Evolutionary conservation across 2,888 invertebrate species (phyloP).

Genomic region (Platerodrilus igneus): DNA sequence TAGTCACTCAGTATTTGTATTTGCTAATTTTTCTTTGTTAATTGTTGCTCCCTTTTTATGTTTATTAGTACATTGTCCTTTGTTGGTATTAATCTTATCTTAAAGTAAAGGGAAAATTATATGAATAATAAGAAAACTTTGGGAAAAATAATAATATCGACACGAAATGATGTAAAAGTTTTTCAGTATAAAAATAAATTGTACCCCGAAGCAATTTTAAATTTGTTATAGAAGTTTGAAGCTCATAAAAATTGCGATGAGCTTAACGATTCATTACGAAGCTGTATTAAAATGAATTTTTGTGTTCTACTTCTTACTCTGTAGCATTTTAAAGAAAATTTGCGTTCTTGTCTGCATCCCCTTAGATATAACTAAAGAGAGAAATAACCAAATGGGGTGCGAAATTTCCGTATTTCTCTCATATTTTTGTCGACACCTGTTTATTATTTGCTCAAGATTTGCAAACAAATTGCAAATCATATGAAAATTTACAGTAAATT

Average conservation of each 20-base stretch:
- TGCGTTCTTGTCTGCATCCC: neutral
- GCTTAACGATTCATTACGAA: slow-evolving; percentile 25
- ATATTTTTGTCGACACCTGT: slow-evolving; percentile 22
- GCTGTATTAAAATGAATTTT: slow-evolving; percentile 22
- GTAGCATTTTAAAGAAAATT: slow-evolving; percentile 5
- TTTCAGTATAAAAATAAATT: slow-evolving; percentile 26
- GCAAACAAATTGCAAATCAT: slow-evolving; percentile 26
- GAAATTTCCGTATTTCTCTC: slow-evolving; percentile 12
- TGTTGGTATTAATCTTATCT: slow-evolving; percentile 3
- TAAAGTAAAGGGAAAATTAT: slow-evolving; percentile 13
- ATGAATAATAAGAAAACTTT: slow-evolving; percentile 25
- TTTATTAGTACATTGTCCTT: too few relatives aligned
- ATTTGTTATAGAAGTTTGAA: slow-evolving; percentile 27
- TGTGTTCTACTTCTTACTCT: slow-evolving; percentile 14
- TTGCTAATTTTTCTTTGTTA: slow-evolving; percentile 40
- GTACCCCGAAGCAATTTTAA: slow-evolving; percentile 25
- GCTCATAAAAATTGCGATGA: slow-evolving; percentile 24
- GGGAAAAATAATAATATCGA: slow-evolving; percentile 23
- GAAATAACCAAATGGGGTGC: slow-evolving; percentile 15
- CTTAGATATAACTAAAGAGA: slow-evolving; percentile 12
- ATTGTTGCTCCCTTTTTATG: slow-evolving; percentile 19
- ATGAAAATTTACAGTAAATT: slow-evolving; percentile 25
- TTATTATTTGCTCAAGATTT: slow-evolving; percentile 22
- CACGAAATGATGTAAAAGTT: slow-evolving; percentile 26
- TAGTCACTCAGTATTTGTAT: slow-evolving; percentile 42